Base-by-base conservation (phyloP, 2,888 invertebrate species). In the Lordiphosa andalusiaca region DNA sequence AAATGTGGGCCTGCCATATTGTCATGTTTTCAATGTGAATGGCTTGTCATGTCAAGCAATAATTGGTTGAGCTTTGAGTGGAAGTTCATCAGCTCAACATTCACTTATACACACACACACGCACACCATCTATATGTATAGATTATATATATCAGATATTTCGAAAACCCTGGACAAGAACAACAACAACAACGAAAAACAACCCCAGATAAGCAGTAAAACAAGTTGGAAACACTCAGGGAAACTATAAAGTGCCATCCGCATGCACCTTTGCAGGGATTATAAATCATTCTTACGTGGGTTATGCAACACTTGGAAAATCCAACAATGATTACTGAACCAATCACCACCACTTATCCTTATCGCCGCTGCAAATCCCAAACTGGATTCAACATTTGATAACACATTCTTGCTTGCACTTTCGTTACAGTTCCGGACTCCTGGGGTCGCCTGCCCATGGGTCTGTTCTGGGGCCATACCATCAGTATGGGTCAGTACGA, bases 401-500 rank as follows among this genome's bases (percentile, higher is more conserved):
- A 25, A 38, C 13, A 19, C 6, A 2, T 25, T 23, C 4, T 33
- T 39, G 51, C 2, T 12, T 19, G 6, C 46, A 53, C 4, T 19
- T 6, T 25, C 13, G n/a, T 21, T 48, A 54, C 61, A 91, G 91
- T 90, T 85, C 71, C 90, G 3, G 91, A 91, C 69, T 82, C 91
- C 38, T 89, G 89, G 84, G 90, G 90, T 10, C 90, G 90, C 59
- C 39, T 90, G 23, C 90, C 90, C 3, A 64, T 90, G 3, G 91
- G 91, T 35, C 65, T 91, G 7, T 73, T 90, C 30, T 84, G 76
- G 73, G 90, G 90, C 4, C 88, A 90, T 67, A 65, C 86, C 12
- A 84, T 87, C 39, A 89, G 90, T 53, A 85, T 90, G 64, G 91
- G 91, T 4, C 87, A 88, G 54, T 91, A 87, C 64, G 91, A 91